phyloP scores from a whole-genome alignment of 2,888 invertebrate species.

The Drosophila niveifrons region DNA sequence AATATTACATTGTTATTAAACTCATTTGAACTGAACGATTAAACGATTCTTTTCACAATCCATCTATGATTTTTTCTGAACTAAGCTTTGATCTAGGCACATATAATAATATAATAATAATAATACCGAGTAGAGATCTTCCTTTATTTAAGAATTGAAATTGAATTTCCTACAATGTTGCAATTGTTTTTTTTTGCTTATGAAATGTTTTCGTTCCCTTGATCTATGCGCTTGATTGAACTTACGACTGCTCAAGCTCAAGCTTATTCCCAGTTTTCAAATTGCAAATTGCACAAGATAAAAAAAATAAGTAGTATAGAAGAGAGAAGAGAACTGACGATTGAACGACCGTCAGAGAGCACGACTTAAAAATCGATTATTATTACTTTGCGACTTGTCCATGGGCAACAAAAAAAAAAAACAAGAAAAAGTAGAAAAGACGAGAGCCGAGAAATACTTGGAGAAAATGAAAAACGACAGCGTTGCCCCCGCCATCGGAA shows the following conservation, averaged over 20 bases:
- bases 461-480: slow-evolving; percentile 9
- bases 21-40: too few relatives aligned
- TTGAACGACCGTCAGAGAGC: slow-evolving; percentile 22
- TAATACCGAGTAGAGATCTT: too few relatives aligned
- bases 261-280: too few relatives aligned
- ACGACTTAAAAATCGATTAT: slow-evolving; percentile 53
- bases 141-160: too few relatives aligned
- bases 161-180: too few relatives aligned
- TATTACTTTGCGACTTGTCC: slow-evolving; percentile 57
- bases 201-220: neutral
- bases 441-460: slow-evolving; percentile 12
- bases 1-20: too few relatives aligned
- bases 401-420: slow-evolving; percentile 25
- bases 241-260: neutral
- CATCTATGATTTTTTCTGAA: too few relatives aligned
- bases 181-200: too few relatives aligned
- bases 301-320: neutral
- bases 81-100: too few relatives aligned
- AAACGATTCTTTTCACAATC: too few relatives aligned
- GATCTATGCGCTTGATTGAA: neutral
- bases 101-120: too few relatives aligned
- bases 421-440: neutral
- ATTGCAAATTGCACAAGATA: slow-evolving; percentile 2
- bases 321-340: neutral
- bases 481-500: slow-evolving; percentile 29